These are phyloP conservation scores for Monoplex corrugatus DNA, from an alignment of 2,888 invertebrate genomes.

Conservation along the genomic window DNA sequence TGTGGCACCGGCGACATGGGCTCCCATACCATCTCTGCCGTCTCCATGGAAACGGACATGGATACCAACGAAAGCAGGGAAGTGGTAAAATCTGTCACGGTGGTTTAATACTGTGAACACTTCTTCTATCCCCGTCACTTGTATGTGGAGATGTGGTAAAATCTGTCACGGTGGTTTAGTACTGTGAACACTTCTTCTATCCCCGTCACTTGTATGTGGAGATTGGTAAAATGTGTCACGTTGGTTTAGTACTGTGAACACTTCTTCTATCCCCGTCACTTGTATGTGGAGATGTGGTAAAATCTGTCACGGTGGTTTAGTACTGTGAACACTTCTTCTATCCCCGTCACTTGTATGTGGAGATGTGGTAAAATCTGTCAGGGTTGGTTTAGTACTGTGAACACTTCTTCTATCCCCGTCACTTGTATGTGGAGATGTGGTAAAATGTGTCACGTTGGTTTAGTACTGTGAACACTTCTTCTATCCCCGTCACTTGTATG, in stretches of 20 bases:
- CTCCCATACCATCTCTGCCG: slow-evolving; percentile 76
- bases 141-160: background rate
- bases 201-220: no score
- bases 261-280: no score
- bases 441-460: background rate
- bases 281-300: no score
- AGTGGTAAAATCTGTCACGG: slow-evolving; percentile 60
- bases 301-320: no score
- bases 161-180: background rate
- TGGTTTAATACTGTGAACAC: background rate
- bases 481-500: background rate
- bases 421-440: background rate
- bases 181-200: no score
- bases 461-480: background rate
- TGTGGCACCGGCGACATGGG: slow-evolving; percentile 80
- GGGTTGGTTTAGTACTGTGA: background rate
- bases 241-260: no score
- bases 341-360: no score
- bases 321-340: no score
- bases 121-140: no score
- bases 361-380: no score
- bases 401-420: background rate
- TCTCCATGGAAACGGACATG: slow-evolving; percentile 76
- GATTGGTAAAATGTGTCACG: no score
- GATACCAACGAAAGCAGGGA: slow-evolving; percentile 71